Percentiles rank a stretch among this genome's conserved stretches.
These are phyloP conservation scores for Haliclona indistincta DNA, from an alignment of 37 sponge, comb jelly and placozoan genomes.

Conservation along the genomic window DNA sequence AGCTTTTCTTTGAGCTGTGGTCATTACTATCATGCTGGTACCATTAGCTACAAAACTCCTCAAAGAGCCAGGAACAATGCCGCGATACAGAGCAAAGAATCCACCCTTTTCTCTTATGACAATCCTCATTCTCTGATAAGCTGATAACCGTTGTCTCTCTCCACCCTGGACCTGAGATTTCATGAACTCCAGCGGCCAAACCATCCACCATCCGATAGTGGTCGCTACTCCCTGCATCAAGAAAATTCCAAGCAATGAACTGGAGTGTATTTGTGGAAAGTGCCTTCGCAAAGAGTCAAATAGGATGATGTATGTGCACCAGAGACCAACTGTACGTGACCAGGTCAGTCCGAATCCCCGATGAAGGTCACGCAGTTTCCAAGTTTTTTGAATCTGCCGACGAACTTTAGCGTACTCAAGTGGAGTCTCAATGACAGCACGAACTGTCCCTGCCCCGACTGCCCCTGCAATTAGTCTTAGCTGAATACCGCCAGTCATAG, in stretches of 20 bases:
- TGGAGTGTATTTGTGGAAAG: not conserved
- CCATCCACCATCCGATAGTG: conserved; percentile 62
- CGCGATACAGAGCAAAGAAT: conserved; percentile 61
- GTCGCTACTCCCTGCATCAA: conserved; percentile 46
- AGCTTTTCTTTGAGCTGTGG: conserved; percentile 82
- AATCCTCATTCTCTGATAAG: conserved; percentile 23
- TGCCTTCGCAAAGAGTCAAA: conserved; percentile 38
- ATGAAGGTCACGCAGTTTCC: conserved; percentile 32
- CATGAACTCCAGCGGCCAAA: conserved; percentile 80
- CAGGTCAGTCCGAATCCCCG: conserved; percentile 74
- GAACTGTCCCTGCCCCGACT: conserved; percentile 25
- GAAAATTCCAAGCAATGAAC: conserved; percentile 63
- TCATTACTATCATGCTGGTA: conserved; percentile 56
- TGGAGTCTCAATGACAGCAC: conserved; percentile 65
- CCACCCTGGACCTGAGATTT: conserved; percentile 72
- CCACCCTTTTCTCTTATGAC: conserved; percentile 64
- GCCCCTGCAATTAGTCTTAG: conserved; percentile 40
- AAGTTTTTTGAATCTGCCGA: conserved; percentile 52
- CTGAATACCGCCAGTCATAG: conserved; percentile 22
- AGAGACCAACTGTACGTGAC: conserved; percentile 84
- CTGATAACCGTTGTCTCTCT: not conserved
- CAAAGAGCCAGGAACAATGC: conserved; percentile 53
- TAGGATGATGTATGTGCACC: conserved; percentile 74
- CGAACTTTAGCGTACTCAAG: conserved; percentile 58
- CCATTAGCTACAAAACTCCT: conserved; percentile 77